phyloP scores from a whole-genome alignment of 2,797 vertebrate genomes.

The Oreochromis grahami region DNA sequence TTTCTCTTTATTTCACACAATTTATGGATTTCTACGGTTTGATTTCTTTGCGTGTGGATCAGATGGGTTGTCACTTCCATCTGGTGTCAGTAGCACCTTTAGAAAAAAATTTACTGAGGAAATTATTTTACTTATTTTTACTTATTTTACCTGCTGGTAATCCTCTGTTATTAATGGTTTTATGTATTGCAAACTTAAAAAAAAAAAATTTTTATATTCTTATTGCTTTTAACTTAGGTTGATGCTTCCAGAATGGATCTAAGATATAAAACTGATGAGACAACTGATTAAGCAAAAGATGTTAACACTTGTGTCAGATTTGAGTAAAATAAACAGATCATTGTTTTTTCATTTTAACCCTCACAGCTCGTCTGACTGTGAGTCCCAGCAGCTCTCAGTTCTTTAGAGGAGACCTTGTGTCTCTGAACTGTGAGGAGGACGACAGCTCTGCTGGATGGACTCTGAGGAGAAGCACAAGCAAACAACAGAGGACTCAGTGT shows the following conservation, averaged over 20 bases:
- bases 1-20: neutral
- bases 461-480: neutral
- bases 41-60: neutral
- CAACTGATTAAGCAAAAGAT: neutral
- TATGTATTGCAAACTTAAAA: neutral
- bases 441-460: neutral
- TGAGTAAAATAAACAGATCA: neutral
- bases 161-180: neutral
- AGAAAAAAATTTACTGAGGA: neutral
- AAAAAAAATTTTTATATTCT: neutral
- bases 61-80: rapidly evolving
- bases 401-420: rapidly evolving
- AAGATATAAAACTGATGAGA: rapidly evolving
- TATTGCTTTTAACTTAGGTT: neutral
- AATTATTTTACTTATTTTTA: neutral
- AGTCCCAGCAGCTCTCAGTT: neutral
- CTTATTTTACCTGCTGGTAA: neutral
- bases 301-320: neutral
- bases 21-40: neutral
- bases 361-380: neutral
- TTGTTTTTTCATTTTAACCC: rapidly evolving
- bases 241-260: neutral
- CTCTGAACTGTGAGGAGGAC: neutral
- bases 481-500: rapidly evolving
- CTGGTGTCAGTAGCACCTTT: neutral